Conservation (phyloP, 2,797 vertebrate species). For the Loris lydekkerianus region DNA sequence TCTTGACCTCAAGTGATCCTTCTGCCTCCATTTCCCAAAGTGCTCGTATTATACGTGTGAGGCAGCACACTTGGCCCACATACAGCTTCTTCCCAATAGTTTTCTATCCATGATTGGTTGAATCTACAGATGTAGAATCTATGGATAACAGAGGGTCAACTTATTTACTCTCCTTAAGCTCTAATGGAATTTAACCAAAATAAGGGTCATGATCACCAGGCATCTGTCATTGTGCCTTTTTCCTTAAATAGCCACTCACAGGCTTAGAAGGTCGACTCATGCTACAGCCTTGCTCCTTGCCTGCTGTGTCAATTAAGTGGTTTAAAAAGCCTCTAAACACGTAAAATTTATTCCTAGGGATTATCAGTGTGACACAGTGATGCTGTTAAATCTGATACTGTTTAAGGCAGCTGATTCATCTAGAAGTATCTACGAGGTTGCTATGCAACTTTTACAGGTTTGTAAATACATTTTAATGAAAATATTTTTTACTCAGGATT, state of each 20-base stretch:
- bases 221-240: background rate
- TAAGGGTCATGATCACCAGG: background rate
- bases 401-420: slow-evolving; percentile 99
- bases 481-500: background rate
- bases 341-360: slow-evolving; percentile 91
- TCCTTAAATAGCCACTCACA: background rate
- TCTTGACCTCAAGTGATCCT: background rate
- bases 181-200: background rate
- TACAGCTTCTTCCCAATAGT: background rate
- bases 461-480: slow-evolving; percentile 73
- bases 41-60: background rate
- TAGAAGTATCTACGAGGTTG: slow-evolving; percentile 97
- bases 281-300: background rate
- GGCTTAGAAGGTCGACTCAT: background rate
- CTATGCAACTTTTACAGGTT: slow-evolving; percentile 99
- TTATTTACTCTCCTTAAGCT: background rate
- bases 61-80: background rate
- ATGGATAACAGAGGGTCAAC: background rate
- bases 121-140: background rate
- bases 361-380: slow-evolving; percentile 99
- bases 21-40: background rate
- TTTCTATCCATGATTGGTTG: background rate
- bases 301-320: background rate
- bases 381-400: slow-evolving; percentile 98
- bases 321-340: background rate